Base-by-base conservation (phyloP, 1,140 invertebrate species). In the Pseudomyrmex cubaensis region DNA sequence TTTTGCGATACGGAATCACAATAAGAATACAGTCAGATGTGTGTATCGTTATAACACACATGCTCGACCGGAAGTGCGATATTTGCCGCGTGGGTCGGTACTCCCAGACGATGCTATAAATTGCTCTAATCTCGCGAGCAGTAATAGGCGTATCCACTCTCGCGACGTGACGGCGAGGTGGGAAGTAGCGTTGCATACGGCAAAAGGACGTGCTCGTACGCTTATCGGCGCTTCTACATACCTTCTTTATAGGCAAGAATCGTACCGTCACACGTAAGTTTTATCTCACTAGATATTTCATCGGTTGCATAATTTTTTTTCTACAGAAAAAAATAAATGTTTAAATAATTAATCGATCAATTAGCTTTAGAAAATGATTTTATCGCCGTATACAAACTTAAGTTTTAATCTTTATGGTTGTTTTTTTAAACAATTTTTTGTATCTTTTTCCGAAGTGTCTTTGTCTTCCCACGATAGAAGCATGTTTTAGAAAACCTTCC, bases 61-160 rank as follows among this genome's bases (percentile, higher is more conserved):
- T 56, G 70, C 66, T 67, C 57, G 75, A 69, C 72, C 77, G 85
- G 85, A 83, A 87, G 78, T 72, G 46, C 56, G 48, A 35, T 52
- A 69, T n/a, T 59, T 20, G 20, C 35, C 70, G 85, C 25, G 83
- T 74, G 57, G 75, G 56, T 44, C 63, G 64, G 57, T 61, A 72
- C n/a, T 87, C 48, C 83, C 50, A n/a, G 63, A 54, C 56, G 77
- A 64, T 80, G 80, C 46, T n/a, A 70, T 63, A 86, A 86, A 86
- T 67, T 85, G 83, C 52, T 57, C 52, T 75, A 82, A 82, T 82
- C 78, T 82, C 50, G 35, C 61, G 48, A 74, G 17, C 63, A 56
- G 54, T 87, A 86, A 86, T 82, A 59, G 73, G 57, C 78, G 84
- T 70, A 70, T 56, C 63, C 77, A 74, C 63, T 83, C 78, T 66